Base-by-base conservation (phyloP, 1,140 invertebrate genomes). In the Homalodisca vitripennis region DNA sequence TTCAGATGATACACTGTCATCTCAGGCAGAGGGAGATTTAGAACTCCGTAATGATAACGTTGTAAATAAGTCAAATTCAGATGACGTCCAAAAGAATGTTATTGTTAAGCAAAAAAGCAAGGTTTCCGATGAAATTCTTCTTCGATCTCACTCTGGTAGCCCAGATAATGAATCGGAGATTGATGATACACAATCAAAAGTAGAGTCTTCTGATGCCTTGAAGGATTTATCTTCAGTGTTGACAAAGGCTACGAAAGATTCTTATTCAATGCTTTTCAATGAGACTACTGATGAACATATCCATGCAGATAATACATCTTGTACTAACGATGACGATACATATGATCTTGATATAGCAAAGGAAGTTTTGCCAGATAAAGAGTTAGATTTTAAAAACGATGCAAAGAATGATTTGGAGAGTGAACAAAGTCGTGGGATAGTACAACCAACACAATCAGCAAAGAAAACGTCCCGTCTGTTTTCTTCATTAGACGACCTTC, bases 381-480 rank as follows among this genome's bases (percentile, higher is more conserved):
- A 26, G 6, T 13, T 27, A 29, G 30, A 10, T 2, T 14, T 69
- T 6, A 69, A 68, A 27, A 55, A 68, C 14, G 51, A 86, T 70
- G 76, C 82, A 26, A 78, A 75, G 2, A 85, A 87, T 67, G 86
- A 88, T 75, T 77, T 89, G 41, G 82, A 85, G 27, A 75, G 83
- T 20, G 84, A 85, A 69, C 85, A 88, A 74, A 88, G 85, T 70
- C 84, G 85, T 66, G 84, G 84, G 14, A 55, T 69, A 24, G 60
- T 67, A 30, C 65, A 72, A 32, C 66, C 72, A 3, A 55, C 29
- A 41, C 41, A 20, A 17, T 86, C 68, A 62, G 82, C 82, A 14
- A 81, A 60, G 29, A 60, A 60, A 13, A 22, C 55, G 13, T 27
- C n/a, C 10, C 26, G 3, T n/a, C 26, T 13, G 24, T 27, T 60